These are phyloP conservation scores for Podarcis siculus DNA, from an alignment of 2,797 vertebrate genomes.

Conservation along the genomic window DNA sequence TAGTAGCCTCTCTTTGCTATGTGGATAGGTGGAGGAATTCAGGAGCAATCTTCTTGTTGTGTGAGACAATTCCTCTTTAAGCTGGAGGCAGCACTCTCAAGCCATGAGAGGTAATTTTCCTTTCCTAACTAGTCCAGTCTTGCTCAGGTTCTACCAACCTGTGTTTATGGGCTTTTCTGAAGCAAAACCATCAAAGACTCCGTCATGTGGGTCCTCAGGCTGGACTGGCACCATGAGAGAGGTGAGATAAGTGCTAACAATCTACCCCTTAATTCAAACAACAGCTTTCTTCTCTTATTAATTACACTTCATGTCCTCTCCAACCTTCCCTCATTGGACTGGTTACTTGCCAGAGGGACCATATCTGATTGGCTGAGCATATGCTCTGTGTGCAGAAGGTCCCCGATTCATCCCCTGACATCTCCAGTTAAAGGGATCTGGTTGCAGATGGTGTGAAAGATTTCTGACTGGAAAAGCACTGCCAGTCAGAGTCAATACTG, in stretches of 20 bases:
- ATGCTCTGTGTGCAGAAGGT: too few relatives aligned
- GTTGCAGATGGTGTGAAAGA: not conserved
- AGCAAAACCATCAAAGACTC: conserved; percentile 48
- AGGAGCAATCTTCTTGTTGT: not conserved
- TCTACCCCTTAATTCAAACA: not conserved
- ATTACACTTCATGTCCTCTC: too few relatives aligned
- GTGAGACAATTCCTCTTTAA: not conserved
- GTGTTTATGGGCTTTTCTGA: conserved; percentile 57
- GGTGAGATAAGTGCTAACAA: conserved; percentile 14
- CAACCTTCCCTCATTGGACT: not conserved
- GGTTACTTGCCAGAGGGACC: not conserved
- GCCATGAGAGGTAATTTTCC: conserved; percentile 54
- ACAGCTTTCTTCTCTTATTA: not conserved
- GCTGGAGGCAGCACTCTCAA: conserved; percentile 35
- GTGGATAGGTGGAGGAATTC: not conserved
- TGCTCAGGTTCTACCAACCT: conserved; percentile 44
- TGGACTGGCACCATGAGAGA: conserved; percentile 27
- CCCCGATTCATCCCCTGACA: not conserved
- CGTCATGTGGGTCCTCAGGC: conserved; percentile 26
- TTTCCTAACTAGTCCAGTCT: conserved; percentile 55
- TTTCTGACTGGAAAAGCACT: not conserved
- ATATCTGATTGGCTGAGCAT: too few relatives aligned
- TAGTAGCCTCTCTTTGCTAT: not conserved
- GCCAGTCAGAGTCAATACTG: not conserved
- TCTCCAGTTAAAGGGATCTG: not conserved